These are phyloP conservation scores for Enteromius unitaeniatus DNA, from an alignment of 2,797 vertebrate genomes.

Conservation along the genomic window DNA sequence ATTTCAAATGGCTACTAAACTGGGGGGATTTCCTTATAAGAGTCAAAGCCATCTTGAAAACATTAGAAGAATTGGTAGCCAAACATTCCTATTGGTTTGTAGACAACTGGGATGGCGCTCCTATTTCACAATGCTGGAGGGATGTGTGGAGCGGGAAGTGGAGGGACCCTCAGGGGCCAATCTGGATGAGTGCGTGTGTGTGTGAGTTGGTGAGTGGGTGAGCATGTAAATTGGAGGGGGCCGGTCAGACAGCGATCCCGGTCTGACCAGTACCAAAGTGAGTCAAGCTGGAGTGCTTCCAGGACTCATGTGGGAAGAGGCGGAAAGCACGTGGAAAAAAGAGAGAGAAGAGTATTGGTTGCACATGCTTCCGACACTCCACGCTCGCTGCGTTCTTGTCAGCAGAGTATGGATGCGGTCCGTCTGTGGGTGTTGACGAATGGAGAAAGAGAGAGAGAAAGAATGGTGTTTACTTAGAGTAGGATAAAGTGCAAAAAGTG, in stretches of 20 bases:
- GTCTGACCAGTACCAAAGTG: slow-evolving; percentile 68
- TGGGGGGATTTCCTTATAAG: slow-evolving; percentile 83
- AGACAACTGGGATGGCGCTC: slow-evolving; percentile 73
- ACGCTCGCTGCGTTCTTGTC: slow-evolving; percentile 76
- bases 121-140: slow-evolving; percentile 60
- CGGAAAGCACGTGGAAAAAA: slow-evolving; percentile 4
- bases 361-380: slow-evolving; percentile 81
- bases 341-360: slow-evolving; percentile 65
- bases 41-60: slow-evolving; percentile 85
- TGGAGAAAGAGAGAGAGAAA: slow-evolving; percentile 62
- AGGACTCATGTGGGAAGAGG: slow-evolving; percentile 53
- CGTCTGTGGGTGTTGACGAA: slow-evolving; percentile 66
- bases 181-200: slow-evolving; percentile 47
- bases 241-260: slow-evolving; percentile 57
- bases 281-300: slow-evolving; percentile 55
- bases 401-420: slow-evolving; percentile 83
- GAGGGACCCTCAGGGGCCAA: slow-evolving; percentile 49
- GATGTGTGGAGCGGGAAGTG: slow-evolving; percentile 60
- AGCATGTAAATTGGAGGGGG: slow-evolving; percentile 41
- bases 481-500: slow-evolving; percentile 52
- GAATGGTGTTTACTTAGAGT: slow-evolving; percentile 62
- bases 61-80: slow-evolving; percentile 82
- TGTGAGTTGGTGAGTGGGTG: slow-evolving; percentile 38
- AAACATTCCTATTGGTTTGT: slow-evolving; percentile 78
- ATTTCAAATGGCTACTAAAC: slow-evolving; percentile 82